A percentile compares a stretch with the other conserved stretches of the same genome.
Conservation (phyloP, 2,797 vertebrate genomes). For the Phalloptychus januarius region DNA sequence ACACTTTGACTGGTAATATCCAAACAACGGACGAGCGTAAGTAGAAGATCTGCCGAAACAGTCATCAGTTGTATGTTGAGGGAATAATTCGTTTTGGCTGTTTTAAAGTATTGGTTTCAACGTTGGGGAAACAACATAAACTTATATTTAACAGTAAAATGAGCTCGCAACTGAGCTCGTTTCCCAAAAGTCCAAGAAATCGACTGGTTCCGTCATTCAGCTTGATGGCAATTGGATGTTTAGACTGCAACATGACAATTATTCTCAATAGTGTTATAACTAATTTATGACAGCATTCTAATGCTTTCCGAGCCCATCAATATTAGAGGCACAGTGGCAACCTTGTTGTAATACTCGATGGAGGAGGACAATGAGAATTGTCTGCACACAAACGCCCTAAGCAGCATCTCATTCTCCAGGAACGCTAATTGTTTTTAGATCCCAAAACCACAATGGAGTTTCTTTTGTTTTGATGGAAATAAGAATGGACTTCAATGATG, state of each 20-base stretch:
- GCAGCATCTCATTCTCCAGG: neutral
- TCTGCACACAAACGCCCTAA: neutral
- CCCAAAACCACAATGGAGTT: neutral
- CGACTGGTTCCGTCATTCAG: neutral
- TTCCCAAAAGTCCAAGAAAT: neutral
- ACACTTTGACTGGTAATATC: conserved; percentile 48
- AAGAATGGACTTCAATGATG: neutral
- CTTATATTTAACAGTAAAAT: neutral
- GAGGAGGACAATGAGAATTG: neutral
- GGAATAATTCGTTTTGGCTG: conserved; percentile 3
- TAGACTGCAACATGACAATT: neutral
- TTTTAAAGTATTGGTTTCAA: conserved; percentile 7
- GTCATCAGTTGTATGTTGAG: conserved; percentile 8
- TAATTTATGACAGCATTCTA: neutral
- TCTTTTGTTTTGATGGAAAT: neutral
- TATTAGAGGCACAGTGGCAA: neutral
- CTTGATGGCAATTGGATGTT: neutral
- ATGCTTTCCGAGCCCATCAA: neutral
- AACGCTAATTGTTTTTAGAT: neutral
- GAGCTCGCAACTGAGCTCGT: neutral
- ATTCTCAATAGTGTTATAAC: neutral
- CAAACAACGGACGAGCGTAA: conserved; percentile 36
- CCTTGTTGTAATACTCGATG: neutral
- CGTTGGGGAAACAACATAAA: neutral
- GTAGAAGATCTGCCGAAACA: conserved; percentile 4